A percentile compares a stretch with the other conserved stretches of the same genome.
phyloP scores from a whole-genome alignment of 2,888 invertebrate genomes.

The Cyaniris semiargus region DNA sequence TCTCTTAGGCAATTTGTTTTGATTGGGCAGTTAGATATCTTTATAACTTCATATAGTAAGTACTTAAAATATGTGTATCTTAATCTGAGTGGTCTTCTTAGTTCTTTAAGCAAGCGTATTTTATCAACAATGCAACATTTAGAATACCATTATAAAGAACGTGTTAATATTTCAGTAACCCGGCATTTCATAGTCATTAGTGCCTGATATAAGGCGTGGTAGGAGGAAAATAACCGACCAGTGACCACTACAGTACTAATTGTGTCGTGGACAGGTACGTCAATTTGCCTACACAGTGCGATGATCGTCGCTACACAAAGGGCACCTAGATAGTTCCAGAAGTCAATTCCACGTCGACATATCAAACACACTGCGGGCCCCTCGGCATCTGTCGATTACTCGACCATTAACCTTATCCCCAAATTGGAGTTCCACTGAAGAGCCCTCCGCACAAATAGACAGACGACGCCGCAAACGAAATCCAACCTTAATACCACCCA shows the following conservation, averaged over 20 bases:
- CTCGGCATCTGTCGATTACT: slow-evolving; percentile 65
- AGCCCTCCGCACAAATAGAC: slow-evolving; percentile 49
- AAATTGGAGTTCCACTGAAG: slow-evolving; percentile 51
- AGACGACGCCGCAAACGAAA: slow-evolving; percentile 40
- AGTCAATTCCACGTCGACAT: slow-evolving; percentile 49
- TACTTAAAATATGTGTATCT: too few relatives aligned
- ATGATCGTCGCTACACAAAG: slow-evolving; percentile 24
- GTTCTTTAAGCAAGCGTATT: too few relatives aligned
- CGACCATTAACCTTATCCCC: slow-evolving; percentile 67
- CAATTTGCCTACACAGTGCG: slow-evolving; percentile 27
- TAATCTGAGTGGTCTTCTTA: too few relatives aligned
- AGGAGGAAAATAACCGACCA: neutral
- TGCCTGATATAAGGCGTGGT: neutral
- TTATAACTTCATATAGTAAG: too few relatives aligned
- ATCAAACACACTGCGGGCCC: slow-evolving; percentile 63
- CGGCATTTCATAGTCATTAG: neutral
- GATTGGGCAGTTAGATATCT: too few relatives aligned
- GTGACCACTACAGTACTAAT: neutral
- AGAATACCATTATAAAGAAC: too few relatives aligned
- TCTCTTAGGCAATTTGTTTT: too few relatives aligned
- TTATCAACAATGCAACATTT: too few relatives aligned
- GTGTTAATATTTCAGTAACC: too few relatives aligned
- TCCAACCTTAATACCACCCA: slow-evolving; percentile 41
- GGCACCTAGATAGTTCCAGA: slow-evolving; percentile 38
- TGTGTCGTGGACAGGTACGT: neutral